Conservation (phyloP, 2,888 invertebrate genomes). For the Agriotes lineatus region DNA sequence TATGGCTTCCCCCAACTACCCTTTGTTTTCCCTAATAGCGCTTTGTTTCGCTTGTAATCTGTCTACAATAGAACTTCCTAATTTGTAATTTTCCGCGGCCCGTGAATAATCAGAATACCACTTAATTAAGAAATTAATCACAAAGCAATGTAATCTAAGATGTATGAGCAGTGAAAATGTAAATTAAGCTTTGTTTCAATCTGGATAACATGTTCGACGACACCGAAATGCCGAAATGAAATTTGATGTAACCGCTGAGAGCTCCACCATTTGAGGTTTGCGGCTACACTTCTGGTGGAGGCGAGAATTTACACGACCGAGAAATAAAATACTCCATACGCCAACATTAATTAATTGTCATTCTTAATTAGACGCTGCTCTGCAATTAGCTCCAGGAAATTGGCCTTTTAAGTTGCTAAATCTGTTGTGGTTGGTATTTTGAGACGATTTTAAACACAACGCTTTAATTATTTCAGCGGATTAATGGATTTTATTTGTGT, state of each 20-base stretch:
- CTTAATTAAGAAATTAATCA: constrained; percentile 38
- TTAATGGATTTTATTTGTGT: too few species aligned
- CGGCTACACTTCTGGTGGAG: constrained; percentile 3
- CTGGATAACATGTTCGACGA: constrained; percentile 28
- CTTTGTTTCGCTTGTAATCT: constrained; percentile 26
- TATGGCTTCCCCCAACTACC: constrained; percentile 7
- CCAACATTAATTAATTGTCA: too few species aligned
- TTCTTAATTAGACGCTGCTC: too few species aligned
- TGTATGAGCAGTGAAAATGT: constrained; percentile 36
- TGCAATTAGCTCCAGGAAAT: too few species aligned
- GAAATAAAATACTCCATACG: too few species aligned
- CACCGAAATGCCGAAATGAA: constrained; percentile 24
- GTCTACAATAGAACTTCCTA: constrained; percentile 24
- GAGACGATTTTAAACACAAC: too few species aligned
- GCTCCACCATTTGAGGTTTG: constrained; percentile 13
- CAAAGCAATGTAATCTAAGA: constrained; percentile 36
- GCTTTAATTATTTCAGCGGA: too few species aligned
- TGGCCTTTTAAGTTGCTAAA: too few species aligned
- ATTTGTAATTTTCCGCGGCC: constrained; percentile 32
- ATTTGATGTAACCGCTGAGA: constrained; percentile 23
- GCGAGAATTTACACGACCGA: background rate
- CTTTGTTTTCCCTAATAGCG: constrained; percentile 23
- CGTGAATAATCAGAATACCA: constrained; percentile 32
- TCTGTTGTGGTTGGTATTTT: too few species aligned
- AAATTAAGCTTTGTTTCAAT: constrained; percentile 35